Base-by-base conservation (phyloP, 1,140 invertebrate genomes). In the Gryon sp. region DNA sequence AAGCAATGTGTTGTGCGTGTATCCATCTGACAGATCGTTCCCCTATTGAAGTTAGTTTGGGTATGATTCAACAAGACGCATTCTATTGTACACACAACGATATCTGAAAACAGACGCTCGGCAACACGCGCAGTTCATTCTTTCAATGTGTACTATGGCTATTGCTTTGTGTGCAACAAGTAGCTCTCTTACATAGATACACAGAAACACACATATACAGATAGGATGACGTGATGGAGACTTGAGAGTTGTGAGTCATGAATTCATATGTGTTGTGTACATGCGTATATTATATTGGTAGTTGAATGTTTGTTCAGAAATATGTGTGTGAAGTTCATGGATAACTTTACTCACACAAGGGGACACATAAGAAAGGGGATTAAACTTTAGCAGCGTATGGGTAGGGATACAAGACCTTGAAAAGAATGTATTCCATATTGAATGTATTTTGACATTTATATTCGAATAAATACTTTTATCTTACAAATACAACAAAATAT, bases 131-230 rank as follows among this genome's bases (percentile, higher is more conserved):
- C 34, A 15, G 41, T 8, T 18, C 18, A 4, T 15, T 20, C 7
- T 60, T 34, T 43, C 19, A 11, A 3, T 43, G 40, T 45, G 40
- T 59, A 40, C 18, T 11, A 3, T 22, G 30, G 0, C 22, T 32
- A n/a, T n/a, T 41, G 46, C 52, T 69, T 59, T 50, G 53, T 62
- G 69, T 73, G 69, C 69, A 73, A 73, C 69, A 73, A 73, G 69
- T 73, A 73, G 69, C 15, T 30, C 30, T 40, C 7, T 0, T 19
- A 72, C 40, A 19, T 11, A 55, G 30, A 70, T 19, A 6, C 0
- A 20, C 3, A 2, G 20, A 19, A 4, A 6, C 30, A 19, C 16
- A 55, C 40, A 70, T 19, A 6, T 0, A 20, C 3, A 2, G 20
- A 19, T 2, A 6, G 20, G 19, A 28, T 18, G 6, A 57, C 18